Evolutionary conservation across 1,140 invertebrate species (phyloP), one percentile per base, ranked within the genome.

Genomic region (Apis florea): DNA sequence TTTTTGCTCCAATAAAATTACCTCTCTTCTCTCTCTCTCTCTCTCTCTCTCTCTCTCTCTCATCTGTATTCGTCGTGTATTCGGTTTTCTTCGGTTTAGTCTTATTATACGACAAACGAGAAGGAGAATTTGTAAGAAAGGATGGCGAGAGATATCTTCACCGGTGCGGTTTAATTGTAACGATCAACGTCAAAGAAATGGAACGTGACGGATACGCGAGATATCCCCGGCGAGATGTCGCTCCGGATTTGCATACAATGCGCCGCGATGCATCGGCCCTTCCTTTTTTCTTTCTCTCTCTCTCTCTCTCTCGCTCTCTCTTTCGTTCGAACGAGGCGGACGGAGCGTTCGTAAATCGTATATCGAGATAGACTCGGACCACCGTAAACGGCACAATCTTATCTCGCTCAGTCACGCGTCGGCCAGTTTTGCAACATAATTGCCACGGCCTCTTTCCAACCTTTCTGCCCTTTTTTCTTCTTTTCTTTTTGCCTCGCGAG

Each of bases 301-400:
- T 5, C 31, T 6, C 31, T 31, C 31, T 3, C 40, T 61, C 74
- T n/a, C n/a, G n/a, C n/a, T 5, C 31, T 6, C 31, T 31, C 31
- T 3, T 24, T 61, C 74, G 80, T 63, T 79, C 26, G 31, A 77
- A 66, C 83, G 73, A 74, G 64, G 74, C 58, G 70, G 74, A 73
- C 70, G 3, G 31, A 31, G 31, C 31, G 4, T 40, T 40, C 84
- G 84, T 87, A 87, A 85, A 87, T 87, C 85, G 84, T 86, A 84
- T 59, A 78, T 78, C 82, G 83, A 80, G 84, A 87, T 85, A 83
- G 80, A 85, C 83, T 85, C 66, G 79, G 77, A 83, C 71, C 26
- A 17, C 64, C 70, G 59, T 83, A 79, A 85, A 68, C 80, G 83
- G 53, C 19, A 61, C 59, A 73, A 84, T 84, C 84, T 86, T 86